These are phyloP conservation scores for Synanthedon formicaeformis DNA, from an alignment of 2,888 invertebrate species.

Conservation along the genomic window DNA sequence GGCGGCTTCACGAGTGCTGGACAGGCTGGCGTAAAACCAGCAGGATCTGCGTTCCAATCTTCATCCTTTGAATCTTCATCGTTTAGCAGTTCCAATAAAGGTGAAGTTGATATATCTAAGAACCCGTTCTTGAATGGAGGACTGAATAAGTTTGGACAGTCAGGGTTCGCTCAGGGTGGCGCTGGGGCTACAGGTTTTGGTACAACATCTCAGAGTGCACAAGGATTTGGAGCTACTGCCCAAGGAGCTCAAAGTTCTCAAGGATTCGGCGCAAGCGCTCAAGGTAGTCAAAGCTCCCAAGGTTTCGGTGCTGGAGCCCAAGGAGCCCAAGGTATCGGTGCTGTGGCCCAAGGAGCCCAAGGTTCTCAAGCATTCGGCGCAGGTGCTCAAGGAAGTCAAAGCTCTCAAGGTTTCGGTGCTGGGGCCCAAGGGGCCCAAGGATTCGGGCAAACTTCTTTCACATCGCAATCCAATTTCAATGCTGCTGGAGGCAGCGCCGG, in stretches of 20 bases:
- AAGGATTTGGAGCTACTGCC: slow-evolving; percentile 1
- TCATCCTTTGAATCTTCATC: slow-evolving; percentile 39
- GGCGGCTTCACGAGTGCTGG: slow-evolving; percentile 6
- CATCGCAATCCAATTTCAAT: slow-evolving; percentile 6
- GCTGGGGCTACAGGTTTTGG: slow-evolving; percentile 11
- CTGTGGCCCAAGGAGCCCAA: too few relatives aligned
- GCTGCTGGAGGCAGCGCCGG: slow-evolving; percentile 13
- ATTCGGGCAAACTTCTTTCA: slow-evolving; percentile 4
- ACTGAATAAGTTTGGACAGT: slow-evolving; percentile 16
- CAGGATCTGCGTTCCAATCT: slow-evolving; percentile 19
- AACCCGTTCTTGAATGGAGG: slow-evolving; percentile 44
- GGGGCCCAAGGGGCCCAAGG: background rate
- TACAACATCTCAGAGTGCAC: background rate
- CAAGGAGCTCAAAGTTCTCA: slow-evolving; percentile 8
- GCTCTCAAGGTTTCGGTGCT: slow-evolving; percentile 4
- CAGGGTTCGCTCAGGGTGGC: slow-evolving; percentile 11
- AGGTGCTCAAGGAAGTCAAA: background rate
- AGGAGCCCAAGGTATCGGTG: background rate
- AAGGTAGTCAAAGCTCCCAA: slow-evolving; percentile 1
- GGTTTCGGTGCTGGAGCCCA: slow-evolving; percentile 6
- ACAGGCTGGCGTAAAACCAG: slow-evolving; percentile 4
- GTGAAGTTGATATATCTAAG: slow-evolving; percentile 34
- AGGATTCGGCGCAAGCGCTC: background rate
- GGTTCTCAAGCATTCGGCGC: background rate
- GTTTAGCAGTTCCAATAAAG: slow-evolving; percentile 31